A percentile compares a stretch with the other conserved stretches of the same genome.
Conservation (phyloP, 2,113 vertebrate genomes). For the Phalacrocorax aristotelis region DNA sequence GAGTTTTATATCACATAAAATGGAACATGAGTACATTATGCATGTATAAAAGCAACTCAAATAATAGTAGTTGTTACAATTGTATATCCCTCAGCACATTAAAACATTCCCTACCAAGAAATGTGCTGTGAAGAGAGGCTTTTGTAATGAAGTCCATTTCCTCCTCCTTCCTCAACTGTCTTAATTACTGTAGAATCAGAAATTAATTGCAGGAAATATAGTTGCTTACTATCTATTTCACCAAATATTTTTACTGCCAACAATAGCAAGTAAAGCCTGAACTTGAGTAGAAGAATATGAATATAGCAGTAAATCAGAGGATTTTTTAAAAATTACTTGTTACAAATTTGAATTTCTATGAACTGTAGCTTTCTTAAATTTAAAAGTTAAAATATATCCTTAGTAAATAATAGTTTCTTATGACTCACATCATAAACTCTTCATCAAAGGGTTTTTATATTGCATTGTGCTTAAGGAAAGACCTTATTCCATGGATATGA, state of each 20-base stretch:
- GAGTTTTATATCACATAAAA: background rate
- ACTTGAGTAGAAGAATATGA: background rate
- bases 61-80: background rate
- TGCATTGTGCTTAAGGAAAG: background rate
- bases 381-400: background rate
- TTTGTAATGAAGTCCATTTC: background rate
- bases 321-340: background rate
- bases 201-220: background rate
- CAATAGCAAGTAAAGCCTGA: background rate
- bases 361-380: background rate
- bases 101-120: background rate
- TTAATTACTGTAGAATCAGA: background rate
- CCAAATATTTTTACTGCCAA: background rate
- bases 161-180: background rate
- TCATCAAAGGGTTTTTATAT: background rate
- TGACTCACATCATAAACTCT: background rate
- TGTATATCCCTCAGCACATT: background rate
- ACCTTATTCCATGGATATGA: rapidly evolving
- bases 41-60: background rate
- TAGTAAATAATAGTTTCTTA: background rate
- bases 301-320: background rate
- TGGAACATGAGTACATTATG: background rate
- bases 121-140: background rate
- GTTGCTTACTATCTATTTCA: background rate
- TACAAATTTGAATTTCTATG: background rate